Base-by-base conservation (phyloP, 2,797 vertebrate genomes). In the Tiaroga cobitis region DNA sequence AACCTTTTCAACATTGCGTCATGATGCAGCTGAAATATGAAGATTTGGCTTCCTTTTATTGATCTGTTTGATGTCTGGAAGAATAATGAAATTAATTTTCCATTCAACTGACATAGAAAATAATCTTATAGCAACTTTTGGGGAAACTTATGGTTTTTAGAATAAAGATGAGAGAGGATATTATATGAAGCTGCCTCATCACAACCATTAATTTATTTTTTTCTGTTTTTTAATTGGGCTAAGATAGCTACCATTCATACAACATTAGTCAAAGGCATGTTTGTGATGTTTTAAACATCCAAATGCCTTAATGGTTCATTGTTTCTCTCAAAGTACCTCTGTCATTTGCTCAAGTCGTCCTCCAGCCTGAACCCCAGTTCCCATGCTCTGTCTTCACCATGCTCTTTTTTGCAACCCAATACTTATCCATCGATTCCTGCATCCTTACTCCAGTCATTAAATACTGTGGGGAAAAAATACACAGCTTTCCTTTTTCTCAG, bases 1-100 rank as follows among this genome's bases (percentile, higher is more conserved):
- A 73, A 65, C 68, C 13, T 82, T 85, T 81, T 83, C 21, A 74
- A 80, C 80, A 80, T 85, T 83, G 84, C 76, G 76, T 88, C 88
- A 88, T 89, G 87, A 87, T 82, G 86, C 88, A 86, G 86, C 88
- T 88, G 79, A 84, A 82, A 65, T 78, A 43, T 34, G n/a, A 86
- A 43, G 32, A 68, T 83, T 83, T 59, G 69, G 39, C 26, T 73
- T 16, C 26, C 41, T 81, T 85, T 82, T 24, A 37, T 72, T 16
- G 11, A 67, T 75, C 56, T 54, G 2, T n/a, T 84, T 70, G 26
- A 82, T 85, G 76, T 43, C 15, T 37, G 26, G 43, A 79, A 26
- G 26, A 29, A 70, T 61, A 11, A 65, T 11, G 0, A 78, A 63
- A 59, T 39, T 63, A 18, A 13, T 32, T 68, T 61, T 24, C 46